Evolutionary conservation across 1,140 invertebrate species (phyloP), one percentile per base, ranked within the genome.

Genomic region (Drosophila neocordata): DNA sequence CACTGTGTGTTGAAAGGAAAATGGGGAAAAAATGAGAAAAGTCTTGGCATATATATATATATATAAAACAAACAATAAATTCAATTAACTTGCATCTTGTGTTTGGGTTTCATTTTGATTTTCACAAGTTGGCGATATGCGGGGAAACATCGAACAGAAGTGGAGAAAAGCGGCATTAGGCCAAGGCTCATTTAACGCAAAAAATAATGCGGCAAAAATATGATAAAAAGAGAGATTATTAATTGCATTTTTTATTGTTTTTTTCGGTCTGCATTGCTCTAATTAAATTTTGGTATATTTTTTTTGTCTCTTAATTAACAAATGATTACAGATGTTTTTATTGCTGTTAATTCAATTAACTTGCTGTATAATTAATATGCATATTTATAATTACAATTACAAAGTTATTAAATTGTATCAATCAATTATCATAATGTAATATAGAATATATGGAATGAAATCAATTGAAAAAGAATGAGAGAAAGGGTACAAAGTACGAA

Each of bases 1-100:
- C 27, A 31, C 27, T 31, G 27, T 31, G 5, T 44, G 38, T 41
- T 41, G 5, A 44, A 48, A 48, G 41, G 63, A 9, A 66, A 65
- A 74, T 66, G 44, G 22, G 13, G 55, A 22, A 64, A 35, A 58
- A 72, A 72, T 41, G 56, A 58, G 66, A 62, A n/a, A 65, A 71
- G 24, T 51, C 34, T 57, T 60, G 61, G 61, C 68, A 44, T 38
- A 61, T 31, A 24, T 24, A 24, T 4, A 31, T 6, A 31, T 31
- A 31, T 53, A 62, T 41, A 53, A 53, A 69, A 35, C 35, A 59
- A 76, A 76, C 72, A 75, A 76, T 76, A 76, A 76, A 76, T 76
- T 76, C 73, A 76, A 76, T 76, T 76, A 76, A 76, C 73, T 76
- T 76, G 38, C 59, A 38, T 52, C 34, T 53, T 53, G 57, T 53